Percentiles rank a stretch among this genome's conserved stretches.
Conservation (phyloP, 2,888 invertebrate genomes). For the Gymnoscelis rufifasciata region DNA sequence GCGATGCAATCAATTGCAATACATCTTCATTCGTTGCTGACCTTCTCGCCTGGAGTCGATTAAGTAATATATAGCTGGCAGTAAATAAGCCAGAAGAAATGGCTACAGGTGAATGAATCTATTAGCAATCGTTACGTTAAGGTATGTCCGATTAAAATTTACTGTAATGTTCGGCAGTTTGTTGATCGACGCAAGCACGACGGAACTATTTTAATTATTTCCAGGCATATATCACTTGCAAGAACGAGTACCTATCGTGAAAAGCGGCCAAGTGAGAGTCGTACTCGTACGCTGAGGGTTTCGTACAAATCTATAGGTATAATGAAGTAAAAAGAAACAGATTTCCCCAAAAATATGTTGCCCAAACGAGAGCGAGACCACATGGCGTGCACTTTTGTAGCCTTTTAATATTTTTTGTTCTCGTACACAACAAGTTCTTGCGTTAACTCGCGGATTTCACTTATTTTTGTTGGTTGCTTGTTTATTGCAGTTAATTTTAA, state of each 20-base stretch:
- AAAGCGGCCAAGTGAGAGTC: too few relatives aligned
- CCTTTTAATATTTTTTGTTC: not conserved
- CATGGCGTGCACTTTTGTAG: too few relatives aligned
- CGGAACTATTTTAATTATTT: not conserved
- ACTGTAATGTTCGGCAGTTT: not conserved
- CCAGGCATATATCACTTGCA: not conserved
- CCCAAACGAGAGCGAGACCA: too few relatives aligned
- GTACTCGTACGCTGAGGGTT: too few relatives aligned
- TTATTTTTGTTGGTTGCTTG: too few relatives aligned
- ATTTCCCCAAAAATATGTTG: too few relatives aligned
- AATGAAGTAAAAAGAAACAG: too few relatives aligned
- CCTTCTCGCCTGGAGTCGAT: constrained; percentile 14
- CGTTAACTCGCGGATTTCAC: too few relatives aligned
- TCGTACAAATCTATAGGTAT: too few relatives aligned
- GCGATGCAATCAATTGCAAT: constrained; percentile 17
- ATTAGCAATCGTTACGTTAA: constrained; percentile 17
- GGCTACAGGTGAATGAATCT: constrained; percentile 26
- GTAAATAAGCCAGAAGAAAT: constrained; percentile 25
- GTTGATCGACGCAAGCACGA: not conserved
- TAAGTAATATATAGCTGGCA: constrained; percentile 31
- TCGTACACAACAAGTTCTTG: too few relatives aligned
- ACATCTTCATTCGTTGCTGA: constrained; percentile 21
- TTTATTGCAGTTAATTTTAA: too few relatives aligned
- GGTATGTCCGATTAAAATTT: constrained; percentile 7
- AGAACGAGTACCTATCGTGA: too few relatives aligned